Evolutionary conservation across 2,113 vertebrate genomes (phyloP).

Genomic region (Dolichallabes microphthalmus): DNA sequence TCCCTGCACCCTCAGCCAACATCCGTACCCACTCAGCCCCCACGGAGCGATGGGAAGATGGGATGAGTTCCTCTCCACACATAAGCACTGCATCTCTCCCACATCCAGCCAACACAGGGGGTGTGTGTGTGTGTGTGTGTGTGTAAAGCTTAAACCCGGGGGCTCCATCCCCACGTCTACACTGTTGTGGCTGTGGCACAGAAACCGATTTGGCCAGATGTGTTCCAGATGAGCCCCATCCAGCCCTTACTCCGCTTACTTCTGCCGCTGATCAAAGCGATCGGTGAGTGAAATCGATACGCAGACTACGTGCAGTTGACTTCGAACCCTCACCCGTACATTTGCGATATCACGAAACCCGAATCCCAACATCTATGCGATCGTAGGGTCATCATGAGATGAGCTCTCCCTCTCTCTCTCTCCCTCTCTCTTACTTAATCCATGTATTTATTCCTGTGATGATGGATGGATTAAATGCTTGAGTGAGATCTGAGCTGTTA

Average conservation of each 20-base stretch:
- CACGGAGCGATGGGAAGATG: constrained; percentile 58
- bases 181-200: constrained; percentile 29
- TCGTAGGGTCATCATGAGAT: not conserved
- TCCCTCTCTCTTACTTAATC: constrained; percentile 34
- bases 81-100: constrained; percentile 70
- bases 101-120: constrained; percentile 60
- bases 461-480: not conserved
- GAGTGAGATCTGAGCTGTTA: not conserved
- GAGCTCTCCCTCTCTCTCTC: not conserved
- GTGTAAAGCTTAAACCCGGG: constrained; percentile 10
- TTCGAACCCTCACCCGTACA: not conserved
- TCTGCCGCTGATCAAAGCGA: constrained; percentile 44
- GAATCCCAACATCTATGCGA: not conserved
- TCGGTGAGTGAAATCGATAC: constrained; percentile 33
- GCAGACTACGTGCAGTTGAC: not conserved
- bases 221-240: constrained; percentile 51
- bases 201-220: constrained; percentile 53
- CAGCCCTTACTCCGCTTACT: not conserved
- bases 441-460: constrained; percentile 29
- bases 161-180: constrained; percentile 41
- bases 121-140: constrained; percentile 24
- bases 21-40: constrained; percentile 36
- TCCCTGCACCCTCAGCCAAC: not conserved
- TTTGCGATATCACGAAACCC: not conserved
- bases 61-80: constrained; percentile 60